phyloP scores from a whole-genome alignment of 2,113 vertebrate species.

The Rattus norvegicus region DNA sequence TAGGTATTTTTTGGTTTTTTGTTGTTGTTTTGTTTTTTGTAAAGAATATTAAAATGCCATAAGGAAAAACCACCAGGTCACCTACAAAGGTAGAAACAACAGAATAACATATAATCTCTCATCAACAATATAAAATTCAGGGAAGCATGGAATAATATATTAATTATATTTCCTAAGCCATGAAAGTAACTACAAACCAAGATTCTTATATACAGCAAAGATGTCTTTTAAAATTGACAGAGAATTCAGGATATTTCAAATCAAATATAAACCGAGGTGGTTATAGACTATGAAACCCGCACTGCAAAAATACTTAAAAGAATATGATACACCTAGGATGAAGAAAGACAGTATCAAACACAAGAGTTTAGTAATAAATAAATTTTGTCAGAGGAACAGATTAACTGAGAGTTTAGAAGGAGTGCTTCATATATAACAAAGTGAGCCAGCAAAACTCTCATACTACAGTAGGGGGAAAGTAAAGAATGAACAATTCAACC shows the following conservation, averaged over 20 bases:
- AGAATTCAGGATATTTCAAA: neutral
- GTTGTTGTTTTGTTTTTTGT: too few species aligned
- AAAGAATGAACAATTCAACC: neutral
- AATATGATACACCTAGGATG: neutral
- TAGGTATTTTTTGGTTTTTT: neutral
- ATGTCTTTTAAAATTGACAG: neutral
- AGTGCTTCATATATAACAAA: neutral
- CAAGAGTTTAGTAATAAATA: neutral
- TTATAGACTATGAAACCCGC: neutral
- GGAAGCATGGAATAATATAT: neutral
- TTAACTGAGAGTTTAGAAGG: neutral
- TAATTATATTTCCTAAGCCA: neutral
- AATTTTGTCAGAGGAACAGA: neutral
- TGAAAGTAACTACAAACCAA: neutral
- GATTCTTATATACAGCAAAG: neutral
- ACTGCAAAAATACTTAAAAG: neutral
- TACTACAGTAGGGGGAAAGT: neutral
- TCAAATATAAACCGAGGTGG: neutral
- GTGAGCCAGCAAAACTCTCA: neutral
- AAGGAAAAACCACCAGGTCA: neutral
- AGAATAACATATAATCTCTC: neutral
- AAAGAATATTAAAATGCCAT: neutral
- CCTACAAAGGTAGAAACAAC: neutral
- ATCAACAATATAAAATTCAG: neutral
- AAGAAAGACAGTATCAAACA: neutral